Base-by-base conservation (phyloP, 2,797 vertebrate genomes). In the Ctenopoma kingsleyae region DNA sequence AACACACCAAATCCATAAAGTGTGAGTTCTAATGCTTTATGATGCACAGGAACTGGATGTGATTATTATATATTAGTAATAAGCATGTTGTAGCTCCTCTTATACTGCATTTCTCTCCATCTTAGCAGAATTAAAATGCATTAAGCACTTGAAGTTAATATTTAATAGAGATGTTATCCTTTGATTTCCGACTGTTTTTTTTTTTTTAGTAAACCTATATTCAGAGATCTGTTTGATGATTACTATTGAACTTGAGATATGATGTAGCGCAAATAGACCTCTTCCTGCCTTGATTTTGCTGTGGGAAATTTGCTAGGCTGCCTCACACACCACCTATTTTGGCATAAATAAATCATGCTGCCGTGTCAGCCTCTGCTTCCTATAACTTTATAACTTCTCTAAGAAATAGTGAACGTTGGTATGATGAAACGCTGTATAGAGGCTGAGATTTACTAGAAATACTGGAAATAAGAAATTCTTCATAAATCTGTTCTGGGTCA, bases 281-380 rank as follows among this genome's bases (percentile, higher is more conserved):
- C 60, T 68, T 47, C 25, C 48, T 52, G 38, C 16, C 8, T 49
- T 35, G 0, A 25, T 61, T 58, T 73, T 50, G 60, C 52, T 6
- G 3, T 36, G 20, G 41, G 54, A 38, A 27, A 43, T 61, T 60
- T 73, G 52, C 71, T 43, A 36, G 16, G n/a, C 40, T 35, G 49
- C 53, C 22, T 58, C 25, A 25, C 32, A 25, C 66, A 44, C 61
- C 60, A 51, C 44, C 65, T 71, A 59, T 23, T 53, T 53, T 48
- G 71, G 4, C 36, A 83, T 71, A 25, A 81, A 85, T 69, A 59
- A 75, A 78, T 69, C 40, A 67, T 44, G 12, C 25, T 30, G 23
- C 41, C 23, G 15, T 20, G 1, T 62, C 38, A 58, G 54, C 20
- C 30, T 53, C 43, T 43, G 44, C 38, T 48, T 43, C 20, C 11